Evolutionary conservation across 2,113 vertebrate genomes (phyloP).

Genomic region (Suncus etruscus): DNA sequence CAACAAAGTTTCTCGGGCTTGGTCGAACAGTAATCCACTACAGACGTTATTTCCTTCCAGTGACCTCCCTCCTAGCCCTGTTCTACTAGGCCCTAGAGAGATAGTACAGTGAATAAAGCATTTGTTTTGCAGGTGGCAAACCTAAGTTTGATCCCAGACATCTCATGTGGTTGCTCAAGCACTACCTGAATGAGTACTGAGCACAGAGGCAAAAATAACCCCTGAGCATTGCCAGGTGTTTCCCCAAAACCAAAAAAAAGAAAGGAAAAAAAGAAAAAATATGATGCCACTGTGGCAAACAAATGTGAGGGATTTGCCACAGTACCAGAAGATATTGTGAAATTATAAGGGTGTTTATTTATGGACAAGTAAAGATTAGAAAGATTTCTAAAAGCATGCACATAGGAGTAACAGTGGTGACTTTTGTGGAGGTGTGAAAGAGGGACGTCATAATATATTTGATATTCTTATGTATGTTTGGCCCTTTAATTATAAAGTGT

Average conservation of each 20-base stretch:
- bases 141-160: too few relatives aligned
- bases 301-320: rapidly evolving
- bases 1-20: too few relatives aligned
- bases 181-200: too few relatives aligned
- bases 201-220: too few relatives aligned
- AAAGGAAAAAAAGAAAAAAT: neutral
- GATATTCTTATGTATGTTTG: neutral
- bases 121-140: too few relatives aligned
- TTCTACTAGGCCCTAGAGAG: too few relatives aligned
- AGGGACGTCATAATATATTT: neutral
- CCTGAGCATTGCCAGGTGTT: too few relatives aligned
- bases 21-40: neutral
- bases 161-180: too few relatives aligned
- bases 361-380: neutral
- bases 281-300: rapidly evolving
- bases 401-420: neutral
- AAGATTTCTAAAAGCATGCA: neutral
- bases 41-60: neutral
- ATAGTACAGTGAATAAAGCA: too few relatives aligned
- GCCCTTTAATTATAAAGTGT: neutral
- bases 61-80: too few relatives aligned
- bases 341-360: neutral
- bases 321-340: neutral
- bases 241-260: too few relatives aligned
- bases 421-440: neutral